These are phyloP conservation scores for Gibbula magus DNA, from an alignment of 2,888 invertebrate genomes.

Conservation along the genomic window DNA sequence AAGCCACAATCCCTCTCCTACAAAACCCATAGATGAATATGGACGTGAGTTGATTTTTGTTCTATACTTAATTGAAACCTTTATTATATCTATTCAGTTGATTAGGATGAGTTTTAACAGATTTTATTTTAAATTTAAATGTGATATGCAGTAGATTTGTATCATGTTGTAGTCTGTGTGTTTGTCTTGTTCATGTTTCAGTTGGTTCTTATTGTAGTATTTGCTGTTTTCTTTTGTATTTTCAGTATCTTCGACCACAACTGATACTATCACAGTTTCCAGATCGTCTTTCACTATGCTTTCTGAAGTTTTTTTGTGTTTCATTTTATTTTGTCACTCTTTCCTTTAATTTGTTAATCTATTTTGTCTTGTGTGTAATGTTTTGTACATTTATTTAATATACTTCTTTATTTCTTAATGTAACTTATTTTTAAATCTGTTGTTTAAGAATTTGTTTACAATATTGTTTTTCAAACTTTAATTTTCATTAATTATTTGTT, in stretches of 20 bases:
- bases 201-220: neutral
- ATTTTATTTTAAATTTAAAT: no score
- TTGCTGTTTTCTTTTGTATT: neutral
- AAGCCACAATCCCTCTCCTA: constrained; percentile 34
- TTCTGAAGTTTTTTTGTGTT: neutral
- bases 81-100: no score
- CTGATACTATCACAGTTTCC: neutral
- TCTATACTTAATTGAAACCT: no score
- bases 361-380: neutral
- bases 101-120: no score
- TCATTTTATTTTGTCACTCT: neutral
- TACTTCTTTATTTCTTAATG: no score
- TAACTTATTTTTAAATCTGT: no score
- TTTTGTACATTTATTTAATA: no score
- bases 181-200: neutral
- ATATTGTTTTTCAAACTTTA: no score
- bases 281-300: neutral
- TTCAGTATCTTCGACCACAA: neutral
- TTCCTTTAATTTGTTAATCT: neutral
- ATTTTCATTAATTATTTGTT: no score
- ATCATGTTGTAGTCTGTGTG: neutral
- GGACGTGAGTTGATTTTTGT: no score
- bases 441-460: no score
- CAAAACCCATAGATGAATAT: neutral
- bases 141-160: neutral